Evolutionary conservation across 2,113 vertebrate species (phyloP), one percentile per base, ranked within the genome.

Genomic region (Rhinolophus ferrumequinum): DNA sequence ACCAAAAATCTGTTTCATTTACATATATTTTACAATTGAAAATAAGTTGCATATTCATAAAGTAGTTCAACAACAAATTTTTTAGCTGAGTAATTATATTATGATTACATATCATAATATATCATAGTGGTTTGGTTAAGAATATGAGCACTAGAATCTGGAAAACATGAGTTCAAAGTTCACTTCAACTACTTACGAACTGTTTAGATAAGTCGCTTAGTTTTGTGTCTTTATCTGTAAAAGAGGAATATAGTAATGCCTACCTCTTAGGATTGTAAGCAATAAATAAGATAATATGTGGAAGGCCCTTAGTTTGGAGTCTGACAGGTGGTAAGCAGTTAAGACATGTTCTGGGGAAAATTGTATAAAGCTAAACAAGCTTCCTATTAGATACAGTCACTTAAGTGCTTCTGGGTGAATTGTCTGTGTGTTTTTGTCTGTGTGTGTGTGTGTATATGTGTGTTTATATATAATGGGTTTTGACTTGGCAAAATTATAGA

Each of bases 331-430:
- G 8, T 83, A 80, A 87, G n/a, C 33, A 84, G 60, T 94, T 67
- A 86, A 70, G 13, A 96, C 87, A 82, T 92, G 64, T 58, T 77
- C 66, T 92, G 96, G 93, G 77, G 52, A 79, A 93, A 83, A 64
- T 77, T 90, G 18, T 47, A 7, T 88, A 79, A 79, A 28, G 11
- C 47, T 70, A 70, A 44, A 79, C 8, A 81, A 72, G 4, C 35
- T 92, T 87, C 62, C 47, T 88, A 2, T 90, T 91, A 58, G 91
- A n/a, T 72, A 50, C 2, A 85, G 3, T 64, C 84, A 76, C 7
- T 58, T 72, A 64, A 76, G 38, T 69, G 52, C 18, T 3, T 75
- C 0, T 35, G 50, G 67, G 14, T 70, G 41, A 44, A 44, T 44
- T 44, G 41, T 44, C 41, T 1, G 4, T 2, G 35, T 15, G 44